Evolutionary conservation across 2,888 invertebrate species (phyloP), one percentile per base, ranked within the genome.

Genomic region (Euproctis similis): DNA sequence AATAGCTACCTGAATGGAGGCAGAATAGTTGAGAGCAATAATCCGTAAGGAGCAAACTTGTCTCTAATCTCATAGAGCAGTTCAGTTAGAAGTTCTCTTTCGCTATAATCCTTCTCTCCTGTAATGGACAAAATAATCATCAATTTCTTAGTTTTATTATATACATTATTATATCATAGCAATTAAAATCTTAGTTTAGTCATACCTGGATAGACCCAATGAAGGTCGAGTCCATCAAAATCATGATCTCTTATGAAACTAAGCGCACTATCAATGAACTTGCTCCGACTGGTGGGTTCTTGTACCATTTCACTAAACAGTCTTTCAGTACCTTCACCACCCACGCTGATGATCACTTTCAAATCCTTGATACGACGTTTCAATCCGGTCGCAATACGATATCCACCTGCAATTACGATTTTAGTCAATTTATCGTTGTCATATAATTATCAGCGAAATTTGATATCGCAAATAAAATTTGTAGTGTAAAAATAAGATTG

Each of bases 151-250:
- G n/a, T n/a, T n/a, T n/a, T n/a, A n/a, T n/a, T n/a, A n/a, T n/a
- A n/a, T n/a, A n/a, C n/a, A 12, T n/a, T n/a, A n/a, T n/a, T n/a
- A n/a, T n/a, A n/a, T n/a, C n/a, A n/a, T n/a, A 10, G 2, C 3
- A 8, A 19, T 8, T 19, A 4, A 21, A n/a, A n/a, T n/a, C n/a
- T n/a, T n/a, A n/a, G n/a, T n/a, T n/a, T n/a, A n/a, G 8, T 2
- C 5, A 24, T 64, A 84, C 85, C 89, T 46, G 92, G 90, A 60
- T 91, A 92, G 39, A 90, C 88, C 91, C 92, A 94, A 50, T 94
- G 91, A 3, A 95, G 77, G 55, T 94, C 94, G 7, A 94, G 71
- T 0, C 95, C 95, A 60, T 95, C 94, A 53, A 95, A 94, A 31
- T 88, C 87, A 46, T 92, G 87, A 32, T 88, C 85, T 31, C 87